These are phyloP conservation scores for Phylloscopus trochilus DNA, from an alignment of 2,113 vertebrate species.

Conservation along the genomic window DNA sequence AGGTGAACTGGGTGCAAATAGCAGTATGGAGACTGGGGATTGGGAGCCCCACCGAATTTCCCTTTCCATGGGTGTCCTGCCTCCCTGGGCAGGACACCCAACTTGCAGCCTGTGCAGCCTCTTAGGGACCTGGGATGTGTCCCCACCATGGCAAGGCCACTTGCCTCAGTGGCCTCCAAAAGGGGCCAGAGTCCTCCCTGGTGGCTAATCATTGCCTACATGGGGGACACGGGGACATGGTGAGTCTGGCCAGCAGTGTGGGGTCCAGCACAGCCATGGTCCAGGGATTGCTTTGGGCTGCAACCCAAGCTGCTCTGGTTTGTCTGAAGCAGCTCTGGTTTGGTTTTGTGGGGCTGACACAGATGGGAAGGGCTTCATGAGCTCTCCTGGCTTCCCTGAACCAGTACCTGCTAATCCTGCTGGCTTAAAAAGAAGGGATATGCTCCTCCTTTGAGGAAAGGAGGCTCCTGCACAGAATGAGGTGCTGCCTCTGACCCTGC, in stretches of 20 bases:
- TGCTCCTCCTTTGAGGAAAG: not conserved
- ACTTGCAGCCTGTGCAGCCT: rapidly evolving
- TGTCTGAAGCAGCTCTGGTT: not conserved
- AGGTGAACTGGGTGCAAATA: not conserved
- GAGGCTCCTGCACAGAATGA: not conserved
- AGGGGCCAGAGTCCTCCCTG: not conserved
- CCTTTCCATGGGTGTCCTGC: not conserved
- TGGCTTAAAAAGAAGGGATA: not conserved
- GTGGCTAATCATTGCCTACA: not conserved
- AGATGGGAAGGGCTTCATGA: not conserved
- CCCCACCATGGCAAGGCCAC: rapidly evolving
- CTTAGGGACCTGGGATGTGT: not conserved
- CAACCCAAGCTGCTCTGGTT: not conserved
- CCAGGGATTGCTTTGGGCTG: not conserved
- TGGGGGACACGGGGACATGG: rapidly evolving
- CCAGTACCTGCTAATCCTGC: not conserved
- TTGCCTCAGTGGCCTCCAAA: not conserved
- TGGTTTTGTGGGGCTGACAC: not conserved
- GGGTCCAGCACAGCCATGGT: not conserved
- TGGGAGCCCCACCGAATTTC: not conserved
- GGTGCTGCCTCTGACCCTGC: not conserved
- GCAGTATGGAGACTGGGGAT: rapidly evolving
- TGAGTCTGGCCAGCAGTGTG: rapidly evolving
- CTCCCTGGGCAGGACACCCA: not conserved
- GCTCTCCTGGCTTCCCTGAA: not conserved